phyloP scores from a whole-genome alignment of 2,888 invertebrate genomes.

The Corbicula japonica region DNA sequence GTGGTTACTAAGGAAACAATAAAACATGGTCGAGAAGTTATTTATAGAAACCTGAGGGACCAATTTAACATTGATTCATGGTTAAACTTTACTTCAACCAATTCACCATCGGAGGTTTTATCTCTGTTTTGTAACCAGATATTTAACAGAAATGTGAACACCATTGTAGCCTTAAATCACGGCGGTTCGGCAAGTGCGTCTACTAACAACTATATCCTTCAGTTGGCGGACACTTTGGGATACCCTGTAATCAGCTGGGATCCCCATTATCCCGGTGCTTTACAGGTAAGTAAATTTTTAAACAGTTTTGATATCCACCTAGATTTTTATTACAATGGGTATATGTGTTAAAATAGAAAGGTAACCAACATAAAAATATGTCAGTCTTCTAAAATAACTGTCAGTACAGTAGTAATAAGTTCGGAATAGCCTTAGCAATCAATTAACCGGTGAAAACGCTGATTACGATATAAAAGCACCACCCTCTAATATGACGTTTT shows the following conservation, averaged over 20 bases:
- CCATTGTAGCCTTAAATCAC: constrained; percentile 67
- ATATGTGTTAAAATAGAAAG: no score
- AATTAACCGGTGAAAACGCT: no score
- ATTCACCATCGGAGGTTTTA: constrained; percentile 68
- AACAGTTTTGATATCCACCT: no score
- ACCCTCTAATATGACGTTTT: no score
- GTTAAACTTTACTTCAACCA: constrained; percentile 61
- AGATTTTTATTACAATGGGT: no score
- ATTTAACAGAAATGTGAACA: constrained; percentile 67
- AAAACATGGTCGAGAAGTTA: constrained; percentile 34
- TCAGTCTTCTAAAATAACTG: no score
- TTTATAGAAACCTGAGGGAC: constrained; percentile 48
- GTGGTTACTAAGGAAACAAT: constrained; percentile 46
- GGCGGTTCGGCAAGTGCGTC: constrained; percentile 54
- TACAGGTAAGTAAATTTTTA: constrained; percentile 73
- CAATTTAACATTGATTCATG: constrained; percentile 57
- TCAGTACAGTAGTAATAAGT: no score
- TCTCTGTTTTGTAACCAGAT: constrained; percentile 71
- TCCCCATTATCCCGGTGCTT: constrained; percentile 68
- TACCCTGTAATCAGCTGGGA: constrained; percentile 76
- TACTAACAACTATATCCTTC: constrained; percentile 67
- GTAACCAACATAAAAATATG: no score
- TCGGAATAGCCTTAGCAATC: no score
- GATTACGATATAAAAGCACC: no score
- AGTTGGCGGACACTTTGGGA: constrained; percentile 67